Percentiles rank a stretch among this genome's conserved stretches.
Evolutionary conservation across 2,113 vertebrate species (phyloP).

Genomic region (Poecile atricapillus): DNA sequence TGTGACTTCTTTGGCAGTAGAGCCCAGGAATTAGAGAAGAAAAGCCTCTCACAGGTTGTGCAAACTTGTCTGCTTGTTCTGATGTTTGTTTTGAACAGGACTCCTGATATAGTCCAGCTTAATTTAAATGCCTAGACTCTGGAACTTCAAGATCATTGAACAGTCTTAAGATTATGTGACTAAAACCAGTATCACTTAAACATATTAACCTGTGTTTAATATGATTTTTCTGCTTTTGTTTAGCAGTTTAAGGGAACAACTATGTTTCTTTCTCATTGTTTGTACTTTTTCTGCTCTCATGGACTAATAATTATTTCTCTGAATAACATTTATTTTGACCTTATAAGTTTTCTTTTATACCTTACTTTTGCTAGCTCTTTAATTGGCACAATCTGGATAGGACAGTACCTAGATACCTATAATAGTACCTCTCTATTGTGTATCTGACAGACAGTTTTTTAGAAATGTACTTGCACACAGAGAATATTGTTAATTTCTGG

Average conservation of each 20-base stretch:
- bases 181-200: neutral
- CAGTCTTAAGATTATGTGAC: neutral
- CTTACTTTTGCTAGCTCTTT: neutral
- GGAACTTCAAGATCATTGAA: neutral
- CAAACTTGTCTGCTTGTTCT: neutral
- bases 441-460: neutral
- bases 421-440: neutral
- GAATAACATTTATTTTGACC: neutral
- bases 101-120: neutral
- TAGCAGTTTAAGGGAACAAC: neutral
- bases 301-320: neutral
- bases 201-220: neutral
- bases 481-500: neutral
- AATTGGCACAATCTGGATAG: neutral
- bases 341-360: neutral
- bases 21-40: neutral
- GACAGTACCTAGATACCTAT: neutral
- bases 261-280: neutral
- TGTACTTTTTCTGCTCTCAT: neutral
- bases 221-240: neutral
- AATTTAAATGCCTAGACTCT: neutral
- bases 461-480: neutral
- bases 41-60: neutral
- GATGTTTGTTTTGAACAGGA: neutral
- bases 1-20: neutral